These are phyloP conservation scores for Blastobasis lacticolella DNA, from an alignment of 2,888 invertebrate species.

Conservation along the genomic window DNA sequence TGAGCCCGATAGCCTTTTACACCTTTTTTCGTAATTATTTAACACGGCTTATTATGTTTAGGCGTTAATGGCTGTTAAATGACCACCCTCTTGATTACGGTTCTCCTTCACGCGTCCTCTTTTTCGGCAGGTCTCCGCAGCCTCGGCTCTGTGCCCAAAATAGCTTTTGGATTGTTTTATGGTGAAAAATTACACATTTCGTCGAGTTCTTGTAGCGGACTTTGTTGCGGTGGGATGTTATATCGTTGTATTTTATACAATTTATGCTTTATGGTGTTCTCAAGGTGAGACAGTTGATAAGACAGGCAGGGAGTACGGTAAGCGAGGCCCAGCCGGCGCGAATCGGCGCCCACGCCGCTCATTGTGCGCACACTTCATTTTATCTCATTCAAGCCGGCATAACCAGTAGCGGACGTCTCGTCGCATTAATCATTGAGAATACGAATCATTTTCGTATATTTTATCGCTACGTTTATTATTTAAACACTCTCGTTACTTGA, in stretches of 20 bases:
- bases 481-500: no score
- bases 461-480: no score
- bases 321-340: conserved; percentile 18
- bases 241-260: conserved; percentile 15
- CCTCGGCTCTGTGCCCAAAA: conserved; percentile 30
- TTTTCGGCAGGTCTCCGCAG: conserved; percentile 29
- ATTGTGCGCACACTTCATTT: conserved; percentile 61
- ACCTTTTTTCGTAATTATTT: conserved; percentile 66
- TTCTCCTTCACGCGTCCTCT: conserved; percentile 30
- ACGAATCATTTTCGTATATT: no score
- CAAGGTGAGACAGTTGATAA: conserved; percentile 16
- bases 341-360: conserved; percentile 48
- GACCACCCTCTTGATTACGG: conserved; percentile 53
- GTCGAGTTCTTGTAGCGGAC: conserved; percentile 14
- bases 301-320: conserved; percentile 10
- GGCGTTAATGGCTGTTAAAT: conserved; percentile 63
- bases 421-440: conserved; percentile 43
- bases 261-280: conserved; percentile 9
- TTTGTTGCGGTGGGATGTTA: conserved; percentile 9
- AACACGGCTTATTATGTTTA: conserved; percentile 59
- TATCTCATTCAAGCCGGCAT: conserved; percentile 47
- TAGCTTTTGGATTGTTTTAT: conserved; percentile 35
- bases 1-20: conserved; percentile 56
- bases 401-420: conserved; percentile 46
- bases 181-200: conserved; percentile 29